Evolutionary conservation across 1,140 invertebrate genomes (phyloP).

Genomic region (Orius laevigatus): DNA sequence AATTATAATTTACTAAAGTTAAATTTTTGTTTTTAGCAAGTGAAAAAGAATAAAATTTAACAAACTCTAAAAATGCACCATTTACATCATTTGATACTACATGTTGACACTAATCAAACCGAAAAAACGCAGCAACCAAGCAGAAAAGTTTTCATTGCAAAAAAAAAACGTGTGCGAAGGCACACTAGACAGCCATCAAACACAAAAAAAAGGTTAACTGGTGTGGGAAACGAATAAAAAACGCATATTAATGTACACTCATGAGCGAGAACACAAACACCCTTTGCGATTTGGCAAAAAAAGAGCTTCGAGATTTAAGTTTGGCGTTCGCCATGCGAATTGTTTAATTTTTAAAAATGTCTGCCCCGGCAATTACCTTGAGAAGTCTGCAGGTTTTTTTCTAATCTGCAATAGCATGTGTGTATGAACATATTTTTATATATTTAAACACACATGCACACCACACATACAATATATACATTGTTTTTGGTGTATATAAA

Average conservation of each 20-base stretch:
- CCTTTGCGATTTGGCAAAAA: not conserved
- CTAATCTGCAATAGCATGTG: too few relatives aligned
- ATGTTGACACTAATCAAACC: not conserved
- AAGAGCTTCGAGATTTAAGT: not conserved
- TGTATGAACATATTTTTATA: too few relatives aligned
- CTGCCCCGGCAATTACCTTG: too few relatives aligned
- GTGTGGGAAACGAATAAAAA: not conserved
- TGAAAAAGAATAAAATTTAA: not conserved
- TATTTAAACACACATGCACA: not conserved
- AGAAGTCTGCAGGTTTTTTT: too few relatives aligned
- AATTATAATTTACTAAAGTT: not conserved
- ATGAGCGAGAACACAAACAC: slow-evolving; percentile 2
- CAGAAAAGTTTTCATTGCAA: not conserved
- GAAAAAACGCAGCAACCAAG: slow-evolving; percentile 11
- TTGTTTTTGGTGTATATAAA: not conserved
- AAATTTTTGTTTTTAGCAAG: not conserved
- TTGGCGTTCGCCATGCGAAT: too few relatives aligned
- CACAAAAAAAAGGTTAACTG: too few relatives aligned
- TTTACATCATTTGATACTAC: slow-evolving; percentile 3
- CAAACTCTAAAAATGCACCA: not conserved
- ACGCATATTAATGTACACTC: too few relatives aligned
- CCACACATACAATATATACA: not conserved
- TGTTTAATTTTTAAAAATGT: too few relatives aligned
- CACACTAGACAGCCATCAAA: too few relatives aligned
- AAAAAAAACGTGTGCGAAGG: not conserved